Base-by-base conservation (phyloP, 2,113 vertebrate genomes). In the Mustelus asterias region DNA sequence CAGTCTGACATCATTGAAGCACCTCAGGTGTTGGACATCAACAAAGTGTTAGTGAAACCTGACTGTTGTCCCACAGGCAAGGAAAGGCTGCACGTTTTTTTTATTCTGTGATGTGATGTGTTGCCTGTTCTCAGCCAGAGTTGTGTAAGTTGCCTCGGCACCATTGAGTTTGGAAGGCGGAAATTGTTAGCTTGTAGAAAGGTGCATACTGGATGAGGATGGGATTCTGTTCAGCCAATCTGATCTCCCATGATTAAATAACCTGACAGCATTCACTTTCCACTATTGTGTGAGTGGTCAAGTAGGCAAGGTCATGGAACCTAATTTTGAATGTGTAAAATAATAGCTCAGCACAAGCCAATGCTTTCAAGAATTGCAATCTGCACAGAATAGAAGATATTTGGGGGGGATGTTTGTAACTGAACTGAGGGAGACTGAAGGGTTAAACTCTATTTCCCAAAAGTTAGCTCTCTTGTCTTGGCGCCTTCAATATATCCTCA, bases 381-480 rank as follows among this genome's bases (percentile, higher is more conserved):
- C 86, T 89, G 9, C 29, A 26, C 48, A 89, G 48, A 29, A 33
- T 5, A 85, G 37, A 85, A 85, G 80, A 29, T 89, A 89, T 89
- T 89, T 58, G 3, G 9, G 24, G 80, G 80, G 26, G 3, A 26
- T 70, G 29, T 89, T 89, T 83, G 80, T 13, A 58, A 89, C 22
- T 44, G 44, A 54, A 26, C 22, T 89, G 13, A 8, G 24, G 22
- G 86, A 89, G 48, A 54, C 48, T 89, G 86, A 89, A 89, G 86
- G 86, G 86, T 89, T 89, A 89, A 89, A 48, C 29, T 89, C 44
- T 44, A 89, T 54, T 89, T 89, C 44, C 85, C 86, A 58, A 89
- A 89, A 58, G 86, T 89, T 89, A 54, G 44, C 24, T 83, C 80
- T 41, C 37, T 80, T 86, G 22, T 48, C 85, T 89, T 89, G 86